These are phyloP conservation scores for Campopleginae sp. DNA, from an alignment of 2,888 invertebrate species.

Conservation along the genomic window DNA sequence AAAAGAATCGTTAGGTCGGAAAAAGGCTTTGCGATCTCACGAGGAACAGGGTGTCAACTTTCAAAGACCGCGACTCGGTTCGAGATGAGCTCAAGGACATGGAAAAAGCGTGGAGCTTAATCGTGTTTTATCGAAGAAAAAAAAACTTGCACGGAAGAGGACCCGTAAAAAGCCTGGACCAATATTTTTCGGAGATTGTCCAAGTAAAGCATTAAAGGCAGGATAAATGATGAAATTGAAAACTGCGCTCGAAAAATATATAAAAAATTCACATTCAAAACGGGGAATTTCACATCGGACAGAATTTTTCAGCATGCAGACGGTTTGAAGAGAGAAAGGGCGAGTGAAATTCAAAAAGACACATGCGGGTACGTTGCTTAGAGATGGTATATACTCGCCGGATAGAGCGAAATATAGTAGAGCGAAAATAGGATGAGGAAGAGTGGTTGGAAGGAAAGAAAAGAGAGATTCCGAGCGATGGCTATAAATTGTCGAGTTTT, in stretches of 20 bases:
- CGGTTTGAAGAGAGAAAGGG: slow-evolving; percentile 2
- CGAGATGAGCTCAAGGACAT: slow-evolving; percentile 35
- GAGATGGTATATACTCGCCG: background rate
- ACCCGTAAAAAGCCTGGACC: background rate
- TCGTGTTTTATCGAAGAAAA: background rate
- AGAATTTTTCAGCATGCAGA: background rate
- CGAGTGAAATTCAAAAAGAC: slow-evolving; percentile 28
- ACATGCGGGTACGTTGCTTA: slow-evolving; percentile 1
- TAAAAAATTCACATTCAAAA: background rate
- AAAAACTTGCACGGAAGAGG: background rate
- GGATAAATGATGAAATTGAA: background rate
- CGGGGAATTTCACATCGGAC: background rate
- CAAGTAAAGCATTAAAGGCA: background rate
- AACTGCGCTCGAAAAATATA: background rate
- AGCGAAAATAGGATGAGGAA: slow-evolving; percentile 45
- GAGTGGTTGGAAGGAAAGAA: slow-evolving; percentile 60
- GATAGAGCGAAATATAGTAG: background rate
- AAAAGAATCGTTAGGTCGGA: slow-evolving; percentile 75
- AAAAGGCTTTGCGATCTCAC: slow-evolving; percentile 49
- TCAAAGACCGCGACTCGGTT: slow-evolving; percentile 43
- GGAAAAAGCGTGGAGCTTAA: slow-evolving; percentile 48
- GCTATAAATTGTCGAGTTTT: slow-evolving; percentile 81
- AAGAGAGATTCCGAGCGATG: slow-evolving; percentile 69
- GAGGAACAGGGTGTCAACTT: slow-evolving; percentile 72
- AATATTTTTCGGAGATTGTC: background rate